Evolutionary conservation across 2,797 vertebrate genomes (phyloP).

Genomic region (Gallinago nigripennis): DNA sequence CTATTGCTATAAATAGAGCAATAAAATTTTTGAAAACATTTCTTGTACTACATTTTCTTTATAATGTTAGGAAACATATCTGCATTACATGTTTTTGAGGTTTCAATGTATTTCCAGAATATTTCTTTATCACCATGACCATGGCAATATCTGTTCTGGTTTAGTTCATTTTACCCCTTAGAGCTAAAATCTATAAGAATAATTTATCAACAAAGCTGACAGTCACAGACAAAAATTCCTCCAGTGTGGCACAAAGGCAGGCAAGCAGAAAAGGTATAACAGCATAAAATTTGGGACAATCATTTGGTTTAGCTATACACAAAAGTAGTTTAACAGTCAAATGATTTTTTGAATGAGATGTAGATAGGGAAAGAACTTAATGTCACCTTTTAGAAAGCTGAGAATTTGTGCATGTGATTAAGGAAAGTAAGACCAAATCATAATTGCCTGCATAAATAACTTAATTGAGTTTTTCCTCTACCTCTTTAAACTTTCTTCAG

Average conservation of each 20-base stretch:
- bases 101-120: neutral
- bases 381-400: neutral
- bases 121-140: neutral
- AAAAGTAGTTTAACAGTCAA: neutral
- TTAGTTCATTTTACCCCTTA: slow-evolving; percentile 3
- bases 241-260: neutral
- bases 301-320: neutral
- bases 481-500: neutral
- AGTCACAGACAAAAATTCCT: neutral
- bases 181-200: neutral
- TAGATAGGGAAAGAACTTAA: neutral
- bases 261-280: neutral
- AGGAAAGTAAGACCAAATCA: neutral
- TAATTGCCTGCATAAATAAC: neutral
- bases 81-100: neutral
- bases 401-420: neutral
- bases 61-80: neutral
- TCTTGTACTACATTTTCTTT: neutral
- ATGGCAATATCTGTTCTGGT: neutral
- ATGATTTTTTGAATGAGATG: neutral
- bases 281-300: neutral
- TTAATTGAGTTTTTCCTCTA: neutral
- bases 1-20: neutral
- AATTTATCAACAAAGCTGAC: neutral
- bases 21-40: neutral